These are phyloP conservation scores for Oryzias woworae DNA, from an alignment of 2,113 vertebrate genomes.

Conservation along the genomic window DNA sequence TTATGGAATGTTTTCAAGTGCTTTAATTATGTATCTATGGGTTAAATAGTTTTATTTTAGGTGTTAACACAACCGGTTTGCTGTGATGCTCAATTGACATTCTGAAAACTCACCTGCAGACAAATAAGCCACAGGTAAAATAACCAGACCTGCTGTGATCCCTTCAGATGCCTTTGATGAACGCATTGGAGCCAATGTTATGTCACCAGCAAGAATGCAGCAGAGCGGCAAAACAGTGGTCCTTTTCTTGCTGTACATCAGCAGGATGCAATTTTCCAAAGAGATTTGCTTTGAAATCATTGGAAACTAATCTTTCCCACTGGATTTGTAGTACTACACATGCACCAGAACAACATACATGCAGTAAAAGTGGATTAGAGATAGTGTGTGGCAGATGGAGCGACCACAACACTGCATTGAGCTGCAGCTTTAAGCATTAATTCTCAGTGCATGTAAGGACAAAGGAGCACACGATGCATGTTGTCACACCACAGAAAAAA, in stretches of 20 bases:
- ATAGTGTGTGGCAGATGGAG: conserved; percentile 34
- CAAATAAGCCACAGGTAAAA: too few species aligned
- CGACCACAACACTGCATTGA: conserved; percentile 13
- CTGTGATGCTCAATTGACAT: too few species aligned
- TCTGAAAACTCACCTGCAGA: too few species aligned
- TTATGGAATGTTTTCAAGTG: too few species aligned
- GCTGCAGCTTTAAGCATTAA: conserved; percentile 14
- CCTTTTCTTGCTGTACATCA: not conserved
- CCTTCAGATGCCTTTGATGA: too few species aligned
- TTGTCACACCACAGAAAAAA: conserved; percentile 14
- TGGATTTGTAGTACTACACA: conserved; percentile 2
- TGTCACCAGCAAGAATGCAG: conserved; percentile 9
- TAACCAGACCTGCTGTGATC: too few species aligned
- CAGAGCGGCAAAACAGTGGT: conserved; percentile 12
- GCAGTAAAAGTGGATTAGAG: conserved; percentile 37
- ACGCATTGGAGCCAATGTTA: too few species aligned
- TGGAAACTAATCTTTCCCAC: conserved; percentile 22
- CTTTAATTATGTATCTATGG: too few species aligned
- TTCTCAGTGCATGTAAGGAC: conserved; percentile 8
- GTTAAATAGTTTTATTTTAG: too few species aligned
- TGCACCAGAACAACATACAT: conserved; percentile 15
- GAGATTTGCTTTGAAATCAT: conserved; percentile 28
- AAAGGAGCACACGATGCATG: conserved; percentile 8
- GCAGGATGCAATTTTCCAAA: conserved; percentile 17
- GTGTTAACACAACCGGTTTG: too few species aligned